Evolutionary conservation across 2,113 vertebrate genomes (phyloP).

Genomic region (Rhombomys opimus): DNA sequence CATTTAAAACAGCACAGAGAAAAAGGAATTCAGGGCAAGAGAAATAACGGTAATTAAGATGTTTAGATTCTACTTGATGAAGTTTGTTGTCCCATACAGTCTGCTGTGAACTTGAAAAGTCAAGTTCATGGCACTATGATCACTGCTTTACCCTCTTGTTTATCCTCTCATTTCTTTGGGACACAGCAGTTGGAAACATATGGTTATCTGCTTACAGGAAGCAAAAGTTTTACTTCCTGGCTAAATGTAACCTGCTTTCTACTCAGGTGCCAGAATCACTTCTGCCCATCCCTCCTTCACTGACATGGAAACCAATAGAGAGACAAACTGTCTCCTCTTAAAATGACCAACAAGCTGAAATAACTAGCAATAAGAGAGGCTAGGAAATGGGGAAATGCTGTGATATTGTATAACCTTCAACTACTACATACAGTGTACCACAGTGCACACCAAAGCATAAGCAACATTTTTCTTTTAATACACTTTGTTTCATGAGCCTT

Average conservation of each 20-base stretch:
- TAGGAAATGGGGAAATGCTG: background rate
- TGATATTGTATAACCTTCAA: background rate
- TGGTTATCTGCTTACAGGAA: background rate
- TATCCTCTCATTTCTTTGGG: background rate
- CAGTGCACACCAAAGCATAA: background rate
- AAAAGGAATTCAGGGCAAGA: background rate
- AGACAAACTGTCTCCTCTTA: background rate
- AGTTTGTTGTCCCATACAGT: background rate
- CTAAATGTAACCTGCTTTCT: too few relatives aligned
- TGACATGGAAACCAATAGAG: background rate
- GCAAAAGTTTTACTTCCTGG: too few relatives aligned
- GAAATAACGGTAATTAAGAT: background rate
- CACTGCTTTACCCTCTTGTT: background rate
- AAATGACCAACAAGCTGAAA: background rate
- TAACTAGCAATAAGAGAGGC: background rate
- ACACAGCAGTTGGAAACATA: background rate
- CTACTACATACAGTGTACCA: background rate
- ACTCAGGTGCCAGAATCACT: background rate
- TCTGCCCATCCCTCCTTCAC: background rate
- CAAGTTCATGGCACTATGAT: background rate
- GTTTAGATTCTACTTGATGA: background rate
- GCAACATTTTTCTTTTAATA: background rate
- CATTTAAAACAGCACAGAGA: background rate
- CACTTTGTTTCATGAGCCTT: background rate
- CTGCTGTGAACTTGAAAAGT: background rate